Conservation (phyloP, 1,140 invertebrate genomes). For the Drosophila miranda region DNA sequence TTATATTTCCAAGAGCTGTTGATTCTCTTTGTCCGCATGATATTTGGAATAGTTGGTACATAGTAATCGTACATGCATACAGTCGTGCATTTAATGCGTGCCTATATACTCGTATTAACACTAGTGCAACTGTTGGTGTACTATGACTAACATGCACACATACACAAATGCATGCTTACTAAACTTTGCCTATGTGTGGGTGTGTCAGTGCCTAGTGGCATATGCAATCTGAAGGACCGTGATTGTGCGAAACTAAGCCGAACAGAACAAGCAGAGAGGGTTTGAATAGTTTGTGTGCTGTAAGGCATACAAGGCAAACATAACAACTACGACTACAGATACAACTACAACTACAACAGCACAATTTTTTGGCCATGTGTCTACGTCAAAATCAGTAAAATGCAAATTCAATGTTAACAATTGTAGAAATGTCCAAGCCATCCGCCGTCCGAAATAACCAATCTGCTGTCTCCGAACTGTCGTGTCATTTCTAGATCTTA, state of each 20-base stretch:
- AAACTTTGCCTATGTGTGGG: conserved; percentile 7
- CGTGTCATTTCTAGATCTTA: no score
- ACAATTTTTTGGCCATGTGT: conserved; percentile 54
- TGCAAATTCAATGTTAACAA: conserved; percentile 51
- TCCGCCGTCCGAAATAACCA: neutral
- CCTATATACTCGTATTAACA: no score
- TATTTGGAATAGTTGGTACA: conserved; percentile 7
- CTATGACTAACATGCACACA: neutral
- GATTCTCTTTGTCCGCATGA: conserved; percentile 52
- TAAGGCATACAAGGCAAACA: conserved; percentile 33
- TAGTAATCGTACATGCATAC: neutral
- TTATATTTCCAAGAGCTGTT: conserved; percentile 50
- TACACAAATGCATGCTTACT: neutral
- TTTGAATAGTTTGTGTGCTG: conserved; percentile 1
- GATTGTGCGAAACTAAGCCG: conserved; percentile 33
- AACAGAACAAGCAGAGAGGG: neutral
- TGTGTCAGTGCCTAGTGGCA: conserved; percentile 19
- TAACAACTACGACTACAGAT: conserved; percentile 1
- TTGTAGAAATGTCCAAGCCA: conserved; percentile 34
- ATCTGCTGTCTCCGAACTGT: no score
- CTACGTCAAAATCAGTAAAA: conserved; percentile 54
- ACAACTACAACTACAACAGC: conserved; percentile 15
- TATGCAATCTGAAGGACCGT: conserved; percentile 28
- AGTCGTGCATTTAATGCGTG: neutral
- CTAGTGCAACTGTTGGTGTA: neutral